phyloP scores from a whole-genome alignment of 1,140 invertebrate species.

The Drosophila baimaii region DNA sequence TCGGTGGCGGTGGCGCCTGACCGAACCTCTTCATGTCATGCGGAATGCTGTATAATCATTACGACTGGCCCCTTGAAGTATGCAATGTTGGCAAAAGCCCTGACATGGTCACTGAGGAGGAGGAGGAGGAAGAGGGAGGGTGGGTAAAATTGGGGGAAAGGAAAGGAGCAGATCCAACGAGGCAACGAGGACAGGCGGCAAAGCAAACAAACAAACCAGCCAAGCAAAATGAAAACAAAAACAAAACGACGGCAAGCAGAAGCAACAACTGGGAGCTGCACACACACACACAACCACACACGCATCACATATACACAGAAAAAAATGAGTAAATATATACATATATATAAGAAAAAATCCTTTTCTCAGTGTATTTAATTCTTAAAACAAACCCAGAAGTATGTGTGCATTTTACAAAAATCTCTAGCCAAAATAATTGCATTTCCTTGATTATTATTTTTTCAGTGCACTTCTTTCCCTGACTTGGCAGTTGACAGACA shows the following conservation, averaged over 20 bases:
- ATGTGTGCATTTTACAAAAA: too few species aligned
- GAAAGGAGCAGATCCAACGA: conserved; percentile 13
- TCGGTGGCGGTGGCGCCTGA: background rate
- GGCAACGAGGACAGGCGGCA: conserved; percentile 38
- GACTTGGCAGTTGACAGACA: conserved; percentile 62
- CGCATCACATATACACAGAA: background rate
- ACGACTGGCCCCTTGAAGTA: conserved; percentile 58
- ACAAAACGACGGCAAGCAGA: conserved; percentile 28
- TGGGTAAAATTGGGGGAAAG: background rate
- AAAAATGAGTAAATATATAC: background rate
- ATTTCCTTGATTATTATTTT: background rate
- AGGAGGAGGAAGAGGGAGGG: background rate
- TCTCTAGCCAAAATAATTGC: background rate
- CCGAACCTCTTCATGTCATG: conserved; percentile 35
- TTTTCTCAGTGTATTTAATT: background rate
- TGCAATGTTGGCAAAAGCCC: conserved; percentile 55
- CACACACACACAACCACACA: background rate
- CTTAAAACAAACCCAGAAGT: background rate
- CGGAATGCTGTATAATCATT: conserved; percentile 57
- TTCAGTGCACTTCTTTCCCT: conserved; percentile 3
- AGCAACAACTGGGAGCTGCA: conserved; percentile 27
- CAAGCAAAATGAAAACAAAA: conserved; percentile 62
- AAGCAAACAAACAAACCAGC: conserved; percentile 54
- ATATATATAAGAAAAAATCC: background rate
- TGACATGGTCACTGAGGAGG: conserved; percentile 23